A percentile compares a stretch with the other conserved stretches of the same genome.
Conservation (phyloP, 1,140 invertebrate species). For the Helicoverpa zea region DNA sequence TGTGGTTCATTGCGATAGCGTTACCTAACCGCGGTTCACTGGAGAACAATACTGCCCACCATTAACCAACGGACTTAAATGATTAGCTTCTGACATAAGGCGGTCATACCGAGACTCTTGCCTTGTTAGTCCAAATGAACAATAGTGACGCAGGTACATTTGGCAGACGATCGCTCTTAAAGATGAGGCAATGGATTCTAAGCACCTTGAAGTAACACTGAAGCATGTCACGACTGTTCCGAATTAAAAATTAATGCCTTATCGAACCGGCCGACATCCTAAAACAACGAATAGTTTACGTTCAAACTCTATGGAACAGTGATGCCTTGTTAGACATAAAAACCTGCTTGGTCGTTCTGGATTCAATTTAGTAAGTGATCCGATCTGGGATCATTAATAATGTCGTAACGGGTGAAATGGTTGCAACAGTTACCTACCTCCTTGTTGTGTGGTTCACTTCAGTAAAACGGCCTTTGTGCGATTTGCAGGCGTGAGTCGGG, state of each 20-base stretch:
- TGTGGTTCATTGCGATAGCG: conserved; percentile 62
- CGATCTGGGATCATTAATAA: conserved; percentile 46
- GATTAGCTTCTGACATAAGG: conserved; percentile 76
- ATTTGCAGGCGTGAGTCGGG: conserved; percentile 38
- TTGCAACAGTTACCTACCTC: conserved; percentile 35
- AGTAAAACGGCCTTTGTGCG: conserved; percentile 36
- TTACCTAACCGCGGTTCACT: conserved; percentile 69
- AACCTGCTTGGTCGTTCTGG: conserved; percentile 32
- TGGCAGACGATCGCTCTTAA: conserved; percentile 53
- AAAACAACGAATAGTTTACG: conserved; percentile 50
- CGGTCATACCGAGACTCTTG: conserved; percentile 62
- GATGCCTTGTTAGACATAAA: conserved; percentile 23
- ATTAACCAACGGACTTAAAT: conserved; percentile 70
- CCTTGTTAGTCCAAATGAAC: conserved; percentile 64
- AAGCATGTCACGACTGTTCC: conserved; percentile 58
- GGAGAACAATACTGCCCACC: conserved; percentile 73
- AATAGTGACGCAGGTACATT: conserved; percentile 63
- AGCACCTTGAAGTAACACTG: conserved; percentile 44
- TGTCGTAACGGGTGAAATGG: conserved; percentile 40
- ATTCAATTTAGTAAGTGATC: conserved; percentile 40
- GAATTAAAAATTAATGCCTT: conserved; percentile 69
- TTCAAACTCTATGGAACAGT: conserved; percentile 34
- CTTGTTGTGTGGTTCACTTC: conserved; percentile 38
- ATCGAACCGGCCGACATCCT: conserved; percentile 59
- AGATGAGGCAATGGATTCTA: conserved; percentile 57